Base-by-base conservation (phyloP, 2,888 invertebrate genomes). In the Ochlodes sylvanus region DNA sequence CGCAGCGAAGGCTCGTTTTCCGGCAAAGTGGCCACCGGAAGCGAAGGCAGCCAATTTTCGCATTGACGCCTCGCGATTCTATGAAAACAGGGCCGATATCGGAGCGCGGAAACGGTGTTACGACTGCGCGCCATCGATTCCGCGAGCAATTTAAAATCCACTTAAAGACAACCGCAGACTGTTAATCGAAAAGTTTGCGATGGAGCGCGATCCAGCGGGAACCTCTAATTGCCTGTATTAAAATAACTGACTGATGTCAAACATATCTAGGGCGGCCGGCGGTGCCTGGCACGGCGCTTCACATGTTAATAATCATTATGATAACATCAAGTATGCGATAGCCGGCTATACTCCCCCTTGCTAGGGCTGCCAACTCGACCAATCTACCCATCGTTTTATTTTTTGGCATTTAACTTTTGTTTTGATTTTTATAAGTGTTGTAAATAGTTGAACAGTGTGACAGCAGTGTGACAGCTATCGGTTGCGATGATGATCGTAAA, bases 261-360 rank as follows among this genome's bases (percentile, higher is more conserved):
- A 92, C 89, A 92, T 92, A 90, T 91, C 90, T 89, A 85, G 92
- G 88, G 87, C 85, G 84, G 83, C 82, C 82, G 83, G 79, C 86
- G 82, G 88, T 81, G 86, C 88, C 90, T 88, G 90, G 93, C 79
- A 92, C 90, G 78, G 83, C 73, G 84, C 83, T 86, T 89, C 90
- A 92, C 93, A 92, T 92, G 92, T 93, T 92, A 92, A 92, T 93
- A 92, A 92, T 92, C 92, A 90, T 92, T 91, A 90, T 92, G 92
- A 92, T 93, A 92, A 85, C 87, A 92, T 92, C 92, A 90, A 92
- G 91, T 91, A 87, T 90, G 88, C 92, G 90, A 90, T 90, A 89
- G 90, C 87, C 85, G 78, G 77, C 78, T 82, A 77, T 82, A 82
- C 80, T 78, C 82, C 85, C 81, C 83, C 75, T 79, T 77, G 78